Evolutionary conservation across 2,797 vertebrate species (phyloP), one percentile per base, ranked within the genome.

Genomic region (Melanotaenia boesemani): DNA sequence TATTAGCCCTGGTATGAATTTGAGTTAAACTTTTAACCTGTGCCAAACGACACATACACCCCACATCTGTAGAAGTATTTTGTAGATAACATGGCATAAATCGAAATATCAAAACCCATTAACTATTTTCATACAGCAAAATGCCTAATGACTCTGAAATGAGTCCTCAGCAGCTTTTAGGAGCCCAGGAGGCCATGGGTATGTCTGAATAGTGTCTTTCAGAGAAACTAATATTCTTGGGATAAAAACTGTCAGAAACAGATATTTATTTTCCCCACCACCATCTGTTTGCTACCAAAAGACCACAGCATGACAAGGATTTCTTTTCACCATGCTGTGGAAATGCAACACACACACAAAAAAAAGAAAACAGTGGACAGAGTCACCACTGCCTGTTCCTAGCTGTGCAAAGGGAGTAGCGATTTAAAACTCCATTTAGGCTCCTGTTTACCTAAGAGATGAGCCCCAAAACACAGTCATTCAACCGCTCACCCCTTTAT

Each of bases 361-460:
- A 44, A 46, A 20, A 20, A 71, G 82, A 86, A 85, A 66, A 90
- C 75, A 86, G 77, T 77, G 77, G 85, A 90, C 82, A 86, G 84
- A 92, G 81, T 93, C 82, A 77, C 90, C 78, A 85, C 67, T 81
- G 88, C 74, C 83, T 72, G 78, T 80, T 89, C 65, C 88, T 89
- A 76, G 67, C 74, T 71, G 83, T 84, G 89, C 80, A 84, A 87
- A 70, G 83, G 86, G 90, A 91, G 87, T 88, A 79, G 71, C 79
- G 76, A 91, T 88, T 88, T 92, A 92, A 92, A 93, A 94, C 93
- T 89, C 95, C 91, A 96, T 96, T 97, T 95, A 95, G 77, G 73
- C 61, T 79, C 18, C 36, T 97, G 95, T 98, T 98, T 97, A 96
- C 97, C 90, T 94, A 97, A 96, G 95, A 96, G 97, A 97, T 99